Evolutionary conservation across 2,797 vertebrate genomes (phyloP).

Genomic region (Fistularia tabacaria): DNA sequence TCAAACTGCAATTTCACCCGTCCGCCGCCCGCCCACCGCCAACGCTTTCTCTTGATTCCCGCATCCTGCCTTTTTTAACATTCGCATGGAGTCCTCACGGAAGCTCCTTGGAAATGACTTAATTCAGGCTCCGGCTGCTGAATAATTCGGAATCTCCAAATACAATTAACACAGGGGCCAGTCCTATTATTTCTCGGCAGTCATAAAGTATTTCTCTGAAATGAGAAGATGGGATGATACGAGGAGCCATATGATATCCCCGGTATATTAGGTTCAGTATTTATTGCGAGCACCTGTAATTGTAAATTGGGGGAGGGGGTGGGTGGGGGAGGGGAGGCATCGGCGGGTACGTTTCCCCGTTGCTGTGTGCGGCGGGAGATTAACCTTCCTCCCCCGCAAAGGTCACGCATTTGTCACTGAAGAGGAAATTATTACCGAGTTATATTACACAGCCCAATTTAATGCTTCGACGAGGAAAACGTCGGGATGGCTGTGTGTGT

Average conservation of each 20-base stretch:
- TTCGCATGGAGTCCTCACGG: slow-evolving; percentile 46
- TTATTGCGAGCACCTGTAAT: slow-evolving; percentile 30
- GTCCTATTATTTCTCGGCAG: slow-evolving; percentile 52
- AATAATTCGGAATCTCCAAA: slow-evolving; percentile 55
- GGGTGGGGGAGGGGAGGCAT: not conserved
- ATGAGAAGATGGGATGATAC: slow-evolving; percentile 63
- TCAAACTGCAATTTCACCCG: no score
- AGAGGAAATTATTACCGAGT: slow-evolving; percentile 35
- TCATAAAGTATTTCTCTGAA: slow-evolving; percentile 48
- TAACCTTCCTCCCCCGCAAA: slow-evolving; percentile 26
- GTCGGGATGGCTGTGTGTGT: no score
- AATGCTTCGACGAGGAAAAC: not conserved
- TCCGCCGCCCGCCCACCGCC: not conserved
- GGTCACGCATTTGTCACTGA: slow-evolving; percentile 20
- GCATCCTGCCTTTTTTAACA: slow-evolving; percentile 52
- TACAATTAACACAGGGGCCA: slow-evolving; percentile 70
- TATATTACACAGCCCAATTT: slow-evolving; percentile 25
- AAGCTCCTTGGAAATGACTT: slow-evolving; percentile 53
- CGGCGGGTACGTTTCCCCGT: not conserved
- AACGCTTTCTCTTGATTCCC: no score
- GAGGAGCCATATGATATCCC: slow-evolving; percentile 19
- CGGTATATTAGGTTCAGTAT: slow-evolving; percentile 3
- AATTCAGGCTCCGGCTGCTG: slow-evolving; percentile 43
- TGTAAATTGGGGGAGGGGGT: slow-evolving; percentile 3
- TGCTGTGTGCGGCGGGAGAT: slow-evolving; percentile 1